Base-by-base conservation (phyloP, 2,888 invertebrate genomes). In the Trichogramma dendrolimi region DNA sequence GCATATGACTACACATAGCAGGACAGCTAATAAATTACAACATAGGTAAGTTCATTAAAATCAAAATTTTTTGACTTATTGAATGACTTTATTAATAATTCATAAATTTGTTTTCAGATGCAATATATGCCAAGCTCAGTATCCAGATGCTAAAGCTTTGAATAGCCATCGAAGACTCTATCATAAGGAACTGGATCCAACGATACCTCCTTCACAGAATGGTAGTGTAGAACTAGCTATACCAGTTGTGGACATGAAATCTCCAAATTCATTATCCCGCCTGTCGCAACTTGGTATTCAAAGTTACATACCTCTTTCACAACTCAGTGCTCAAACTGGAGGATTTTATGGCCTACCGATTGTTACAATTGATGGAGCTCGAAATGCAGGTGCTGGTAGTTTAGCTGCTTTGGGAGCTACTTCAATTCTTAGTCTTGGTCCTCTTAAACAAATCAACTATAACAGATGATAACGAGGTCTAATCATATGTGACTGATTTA, bases 261-360 rank as follows among this genome's bases (percentile, higher is more conserved):
- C 87, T 63, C 86, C 87, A 7, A 86, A 86, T 10, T 84, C 86
- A 39, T 77, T 89, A 55, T 84, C 84, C 69, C 83, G 87, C 68
- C 80, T 90, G 8, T 83, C 84, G 66, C 83, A 79, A 72, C 80
- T 90, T 71, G 90, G 90, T 49, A 88, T 90, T 66, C 85, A 86
- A 71, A 88, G 87, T 79, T 90, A 87, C 77, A 89, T 91, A 70
- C 90, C 90, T 0, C 73, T 90, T 64, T 87, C 87, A 2, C 86
- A 86, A 68, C 80, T 85, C 38, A 85, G 85, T 62, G 84, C 84
- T 65, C 78, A 79, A 67, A 75, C 82, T 0, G 84, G 83, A 46
- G 87, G 87, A 4, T 85, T 85, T 64, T 90, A 87, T 69, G 89
- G 87, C 8, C 81, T 90, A 58, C 91, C 91, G 2, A 85, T 90